phyloP scores from a whole-genome alignment of 2,888 invertebrate species.

The Cephus runcator region DNA sequence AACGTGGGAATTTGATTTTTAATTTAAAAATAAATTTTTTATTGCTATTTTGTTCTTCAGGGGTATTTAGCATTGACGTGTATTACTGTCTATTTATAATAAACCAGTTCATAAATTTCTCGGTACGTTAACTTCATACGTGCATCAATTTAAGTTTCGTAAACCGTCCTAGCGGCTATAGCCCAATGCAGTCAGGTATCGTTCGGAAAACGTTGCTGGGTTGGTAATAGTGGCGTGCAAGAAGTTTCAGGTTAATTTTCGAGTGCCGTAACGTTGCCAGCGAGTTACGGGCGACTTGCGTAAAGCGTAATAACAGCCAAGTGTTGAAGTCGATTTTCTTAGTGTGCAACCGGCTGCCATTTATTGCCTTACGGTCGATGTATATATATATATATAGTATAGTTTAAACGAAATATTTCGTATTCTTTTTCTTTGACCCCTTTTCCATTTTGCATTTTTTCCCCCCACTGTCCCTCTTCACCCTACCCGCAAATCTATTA shows the following conservation, averaged over 20 bases:
- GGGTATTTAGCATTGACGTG: neutral
- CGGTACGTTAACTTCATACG: neutral
- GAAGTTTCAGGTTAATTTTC: neutral
- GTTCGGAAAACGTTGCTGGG: neutral
- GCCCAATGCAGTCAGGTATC: neutral
- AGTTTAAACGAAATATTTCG: neutral
- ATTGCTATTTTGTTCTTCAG: no score
- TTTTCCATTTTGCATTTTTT: neutral
- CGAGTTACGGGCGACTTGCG: neutral
- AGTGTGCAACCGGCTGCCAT: neutral
- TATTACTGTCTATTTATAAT: neutral
- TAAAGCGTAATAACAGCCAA: neutral
- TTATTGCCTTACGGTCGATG: neutral
- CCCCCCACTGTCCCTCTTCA: neutral
- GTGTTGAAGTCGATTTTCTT: neutral
- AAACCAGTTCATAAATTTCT: neutral
- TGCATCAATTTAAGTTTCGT: neutral
- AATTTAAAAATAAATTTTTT: neutral
- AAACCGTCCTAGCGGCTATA: neutral
- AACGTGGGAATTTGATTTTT: neutral
- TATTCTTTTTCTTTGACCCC: neutral
- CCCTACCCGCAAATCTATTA: neutral
- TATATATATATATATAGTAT: no score
- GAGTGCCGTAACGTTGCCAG: neutral
- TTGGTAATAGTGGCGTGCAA: neutral